These are phyloP conservation scores for Zosterops japonicus DNA, from an alignment of 2,113 vertebrate species.

Conservation along the genomic window DNA sequence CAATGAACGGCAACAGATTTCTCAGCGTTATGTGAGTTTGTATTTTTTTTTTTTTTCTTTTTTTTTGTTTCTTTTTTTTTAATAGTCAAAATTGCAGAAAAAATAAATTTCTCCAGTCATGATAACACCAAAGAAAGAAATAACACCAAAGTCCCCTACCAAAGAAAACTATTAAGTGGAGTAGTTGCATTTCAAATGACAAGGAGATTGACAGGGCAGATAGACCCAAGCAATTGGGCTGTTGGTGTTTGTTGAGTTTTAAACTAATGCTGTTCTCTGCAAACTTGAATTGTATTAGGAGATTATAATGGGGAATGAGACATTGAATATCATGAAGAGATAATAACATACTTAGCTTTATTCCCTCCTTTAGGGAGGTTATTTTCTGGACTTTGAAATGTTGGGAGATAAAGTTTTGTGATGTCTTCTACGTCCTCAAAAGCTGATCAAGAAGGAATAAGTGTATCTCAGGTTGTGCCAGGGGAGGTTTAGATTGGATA, in stretches of 20 bases:
- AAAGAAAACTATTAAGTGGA: not conserved
- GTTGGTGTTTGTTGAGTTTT: constrained; percentile 7
- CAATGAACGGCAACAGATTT: constrained; percentile 73
- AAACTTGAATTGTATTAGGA: not conserved
- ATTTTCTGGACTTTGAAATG: not conserved
- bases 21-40: constrained; percentile 84
- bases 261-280: not conserved
- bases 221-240: not conserved
- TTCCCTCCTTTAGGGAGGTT: not conserved
- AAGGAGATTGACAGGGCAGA: not conserved
- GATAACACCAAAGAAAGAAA: not conserved
- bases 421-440: not conserved
- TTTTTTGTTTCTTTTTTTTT: not conserved
- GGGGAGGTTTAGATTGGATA: not conserved
- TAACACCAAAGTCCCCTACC: not conserved
- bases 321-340: not conserved
- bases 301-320: not conserved
- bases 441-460: not conserved
- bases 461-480: not conserved
- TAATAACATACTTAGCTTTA: not conserved
- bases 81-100: not conserved
- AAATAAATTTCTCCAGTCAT: not conserved
- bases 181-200: not conserved
- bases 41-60: rapidly evolving
- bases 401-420: not conserved